Base-by-base conservation (phyloP, 2,888 invertebrate species). In the Sesamia inferens region DNA sequence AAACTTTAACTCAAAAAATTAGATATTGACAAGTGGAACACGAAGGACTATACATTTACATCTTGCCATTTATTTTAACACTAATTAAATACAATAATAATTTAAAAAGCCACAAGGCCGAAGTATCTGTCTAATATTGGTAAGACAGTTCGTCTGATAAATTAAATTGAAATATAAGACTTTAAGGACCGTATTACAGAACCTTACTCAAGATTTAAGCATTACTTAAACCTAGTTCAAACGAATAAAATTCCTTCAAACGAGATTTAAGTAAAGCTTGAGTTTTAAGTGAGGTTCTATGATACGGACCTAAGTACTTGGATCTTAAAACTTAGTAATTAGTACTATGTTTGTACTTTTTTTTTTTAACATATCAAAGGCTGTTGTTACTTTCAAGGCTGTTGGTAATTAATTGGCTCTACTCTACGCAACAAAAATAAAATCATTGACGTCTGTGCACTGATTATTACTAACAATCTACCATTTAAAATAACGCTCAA, bases 1-100 rank as follows among this genome's bases (percentile, higher is more conserved):
- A 68, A 72, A 83, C 83, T 39, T 64, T 69, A 62, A 31, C 10
- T 65, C 6, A 54, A 71, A 68, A 68, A 61, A 39, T 58, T 67
- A 6, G 55, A 10, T 65, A 63, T 62, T 51, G n/a, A n/a, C 47
- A 58, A 68, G n/a, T 5, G 58, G 58, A 67, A 69, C 16, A 67
- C 22, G 81, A 76, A 76, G 65, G 55, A 22, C 47, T 42, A 55
- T 14, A 10, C 14, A 5, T 48, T 48, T 14, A 13, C 7, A 51
- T 2, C 13, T 51, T 51, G 24, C 14, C 24, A n/a, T 73, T 39
- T 24, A 48, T 39, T 39, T 39, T 39, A 5, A 39, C 5, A 39
- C 39, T 31, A 31, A 31, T 31, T 31, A 31, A 31, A 31, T 31
- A 31, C 31, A 31, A 31, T 31, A 31, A 31, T 31, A 31, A 31